phyloP scores from a whole-genome alignment of 2,888 invertebrate species.

The Agrotis clavis region DNA sequence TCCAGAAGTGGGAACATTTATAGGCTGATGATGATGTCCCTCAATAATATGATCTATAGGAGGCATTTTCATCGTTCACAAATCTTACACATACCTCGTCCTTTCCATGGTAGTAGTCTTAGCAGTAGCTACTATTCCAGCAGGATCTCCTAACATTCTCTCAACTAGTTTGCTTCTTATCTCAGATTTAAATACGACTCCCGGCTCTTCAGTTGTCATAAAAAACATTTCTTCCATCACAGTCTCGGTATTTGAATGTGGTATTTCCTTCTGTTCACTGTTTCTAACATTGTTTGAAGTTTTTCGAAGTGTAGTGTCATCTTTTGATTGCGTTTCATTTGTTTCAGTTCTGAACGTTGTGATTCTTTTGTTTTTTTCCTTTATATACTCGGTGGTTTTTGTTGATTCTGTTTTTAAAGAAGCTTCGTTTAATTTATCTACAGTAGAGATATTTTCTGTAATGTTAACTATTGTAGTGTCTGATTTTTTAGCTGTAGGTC shows the following conservation, averaged over 20 bases:
- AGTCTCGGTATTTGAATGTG: background rate
- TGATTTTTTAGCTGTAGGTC: background rate
- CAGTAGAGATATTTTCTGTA: too few relatives aligned
- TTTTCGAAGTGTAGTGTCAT: background rate
- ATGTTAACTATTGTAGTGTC: background rate
- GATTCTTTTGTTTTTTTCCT: background rate
- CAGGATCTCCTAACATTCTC: background rate
- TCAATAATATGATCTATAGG: too few relatives aligned
- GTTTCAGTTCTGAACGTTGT: fast-evolving
- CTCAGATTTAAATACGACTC: background rate
- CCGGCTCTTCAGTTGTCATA: background rate
- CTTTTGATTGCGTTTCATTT: background rate
- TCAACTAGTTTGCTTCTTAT: background rate
- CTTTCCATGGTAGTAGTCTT: background rate
- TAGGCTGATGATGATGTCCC: too few relatives aligned
- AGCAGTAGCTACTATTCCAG: background rate
- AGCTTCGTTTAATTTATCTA: background rate
- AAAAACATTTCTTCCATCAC: background rate
- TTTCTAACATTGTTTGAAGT: background rate
- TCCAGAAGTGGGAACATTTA: too few relatives aligned
- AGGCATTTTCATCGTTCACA: too few relatives aligned
- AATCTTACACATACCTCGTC: slow-evolving; percentile 2
- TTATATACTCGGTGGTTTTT: background rate
- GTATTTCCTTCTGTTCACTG: background rate
- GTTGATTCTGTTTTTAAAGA: background rate